Conservation (phyloP, 2,797 vertebrate species). For the Choloepus didactylus region DNA sequence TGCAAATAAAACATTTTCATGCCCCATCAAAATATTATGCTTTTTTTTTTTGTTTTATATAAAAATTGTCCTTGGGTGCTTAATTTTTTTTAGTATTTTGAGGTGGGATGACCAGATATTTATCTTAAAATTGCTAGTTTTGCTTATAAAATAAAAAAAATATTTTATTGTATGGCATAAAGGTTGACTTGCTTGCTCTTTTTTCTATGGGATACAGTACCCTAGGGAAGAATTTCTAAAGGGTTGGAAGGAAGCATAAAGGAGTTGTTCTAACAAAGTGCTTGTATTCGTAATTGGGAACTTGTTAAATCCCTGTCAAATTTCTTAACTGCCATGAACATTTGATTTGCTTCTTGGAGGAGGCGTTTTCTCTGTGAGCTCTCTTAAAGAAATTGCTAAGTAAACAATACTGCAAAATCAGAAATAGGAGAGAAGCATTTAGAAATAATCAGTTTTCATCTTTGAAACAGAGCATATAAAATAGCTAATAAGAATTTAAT, state of each 20-base stretch:
- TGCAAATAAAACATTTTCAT: conserved; percentile 24
- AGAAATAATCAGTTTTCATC: background rate
- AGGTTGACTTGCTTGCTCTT: background rate
- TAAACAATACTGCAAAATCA: background rate
- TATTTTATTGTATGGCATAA: background rate
- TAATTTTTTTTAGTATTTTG: background rate
- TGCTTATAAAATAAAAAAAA: background rate
- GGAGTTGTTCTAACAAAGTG: conserved; percentile 26
- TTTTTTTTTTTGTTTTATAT: conserved; percentile 32
- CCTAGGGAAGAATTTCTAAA: conserved; percentile 5
- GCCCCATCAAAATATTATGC: background rate
- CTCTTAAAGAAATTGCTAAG: conserved; percentile 35
- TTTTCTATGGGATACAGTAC: conserved; percentile 54
- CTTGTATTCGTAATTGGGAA: background rate
- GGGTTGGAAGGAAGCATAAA: background rate
- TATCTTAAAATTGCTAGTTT: background rate
- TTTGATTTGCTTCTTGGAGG: background rate
- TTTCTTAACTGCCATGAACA: conserved; percentile 65
- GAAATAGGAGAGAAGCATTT: background rate
- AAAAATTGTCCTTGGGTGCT: background rate
- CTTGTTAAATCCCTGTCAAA: conserved; percentile 60
- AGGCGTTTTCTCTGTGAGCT: background rate
- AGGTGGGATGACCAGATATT: background rate
- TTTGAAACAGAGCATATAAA: background rate
- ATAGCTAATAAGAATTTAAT: background rate